Evolutionary conservation across 2,797 vertebrate species (phyloP).

Genomic region (Phataginus tetradactyla): DNA sequence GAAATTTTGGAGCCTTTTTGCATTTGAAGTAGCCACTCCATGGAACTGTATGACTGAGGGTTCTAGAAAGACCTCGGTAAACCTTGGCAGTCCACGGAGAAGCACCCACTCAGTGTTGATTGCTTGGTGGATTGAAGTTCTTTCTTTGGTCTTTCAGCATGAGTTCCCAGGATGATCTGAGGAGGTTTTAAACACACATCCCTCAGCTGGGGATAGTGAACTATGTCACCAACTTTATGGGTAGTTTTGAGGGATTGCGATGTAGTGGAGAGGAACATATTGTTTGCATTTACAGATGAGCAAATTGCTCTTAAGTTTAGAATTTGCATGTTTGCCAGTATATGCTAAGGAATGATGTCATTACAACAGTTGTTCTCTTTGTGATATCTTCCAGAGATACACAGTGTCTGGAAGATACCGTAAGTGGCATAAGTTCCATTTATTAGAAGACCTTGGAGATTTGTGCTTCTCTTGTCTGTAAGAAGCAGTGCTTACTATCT

Average conservation of each 20-base stretch:
- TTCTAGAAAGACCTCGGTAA: slow-evolving; percentile 46
- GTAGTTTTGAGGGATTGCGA: not conserved
- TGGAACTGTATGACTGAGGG: slow-evolving; percentile 20
- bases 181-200: not conserved
- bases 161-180: not conserved
- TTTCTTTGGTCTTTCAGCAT: not conserved
- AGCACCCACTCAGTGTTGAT: not conserved
- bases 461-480: slow-evolving; percentile 21
- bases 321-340: not conserved
- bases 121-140: not conserved
- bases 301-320: not conserved
- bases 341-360: not conserved
- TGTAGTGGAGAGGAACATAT: not conserved
- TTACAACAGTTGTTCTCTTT: not conserved
- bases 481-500: not conserved
- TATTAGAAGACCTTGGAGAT: not conserved
- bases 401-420: not conserved
- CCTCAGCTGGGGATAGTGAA: not conserved
- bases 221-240: not conserved
- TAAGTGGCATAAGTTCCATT: not conserved
- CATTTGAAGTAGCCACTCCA: slow-evolving; percentile 10
- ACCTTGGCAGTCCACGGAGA: not conserved
- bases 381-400: not conserved
- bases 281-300: not conserved
- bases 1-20: slow-evolving; percentile 4